phyloP scores from a whole-genome alignment of 2,888 invertebrate genomes.

The Cephus runcator region DNA sequence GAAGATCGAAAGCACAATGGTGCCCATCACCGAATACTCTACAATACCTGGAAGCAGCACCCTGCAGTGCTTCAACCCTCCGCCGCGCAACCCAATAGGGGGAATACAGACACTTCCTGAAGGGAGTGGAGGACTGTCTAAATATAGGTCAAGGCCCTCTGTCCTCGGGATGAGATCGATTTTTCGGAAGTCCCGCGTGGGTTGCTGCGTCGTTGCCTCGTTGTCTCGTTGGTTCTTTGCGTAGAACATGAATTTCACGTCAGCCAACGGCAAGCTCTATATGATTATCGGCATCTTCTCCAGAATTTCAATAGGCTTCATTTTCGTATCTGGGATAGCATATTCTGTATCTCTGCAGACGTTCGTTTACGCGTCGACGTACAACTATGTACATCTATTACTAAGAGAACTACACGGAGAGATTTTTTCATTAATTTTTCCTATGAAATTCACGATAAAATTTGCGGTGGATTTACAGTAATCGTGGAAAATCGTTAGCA shows the following conservation, averaged over 20 bases:
- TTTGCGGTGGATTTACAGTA: too few relatives aligned
- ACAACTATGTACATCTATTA: neutral
- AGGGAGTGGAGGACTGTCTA: neutral
- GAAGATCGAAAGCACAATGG: neutral
- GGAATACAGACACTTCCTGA: conserved; percentile 1
- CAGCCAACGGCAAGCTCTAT: neutral
- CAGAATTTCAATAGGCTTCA: neutral
- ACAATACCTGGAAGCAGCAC: neutral
- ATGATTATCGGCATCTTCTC: neutral
- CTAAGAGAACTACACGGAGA: too few relatives aligned
- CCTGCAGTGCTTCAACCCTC: neutral
- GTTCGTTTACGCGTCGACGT: neutral
- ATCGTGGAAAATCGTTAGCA: too few relatives aligned
- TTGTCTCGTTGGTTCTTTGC: neutral
- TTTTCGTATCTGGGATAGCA: neutral
- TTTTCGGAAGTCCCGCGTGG: conserved; percentile 7
- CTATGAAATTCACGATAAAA: too few relatives aligned
- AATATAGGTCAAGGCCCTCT: conserved; percentile 8
- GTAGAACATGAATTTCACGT: neutral
- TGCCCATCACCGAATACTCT: neutral
- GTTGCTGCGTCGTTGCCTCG: neutral
- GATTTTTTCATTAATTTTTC: too few relatives aligned
- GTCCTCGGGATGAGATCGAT: conserved; percentile 8
- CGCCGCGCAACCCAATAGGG: neutral
- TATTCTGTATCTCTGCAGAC: neutral